Conservation (phyloP, 2,797 vertebrate species). For the Enteromius trimaculatus region DNA sequence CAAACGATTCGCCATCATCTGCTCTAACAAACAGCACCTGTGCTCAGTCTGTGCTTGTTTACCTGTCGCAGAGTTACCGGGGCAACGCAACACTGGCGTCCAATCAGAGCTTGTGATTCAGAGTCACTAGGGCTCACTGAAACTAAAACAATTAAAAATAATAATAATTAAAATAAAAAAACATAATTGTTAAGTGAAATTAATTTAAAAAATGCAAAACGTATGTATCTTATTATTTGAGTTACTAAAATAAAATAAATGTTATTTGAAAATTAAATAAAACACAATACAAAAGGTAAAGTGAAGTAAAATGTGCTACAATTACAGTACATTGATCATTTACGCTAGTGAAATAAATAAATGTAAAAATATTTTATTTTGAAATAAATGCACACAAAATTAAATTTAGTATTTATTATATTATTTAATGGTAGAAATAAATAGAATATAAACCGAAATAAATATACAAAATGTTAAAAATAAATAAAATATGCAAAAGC, state of each 20-base stretch:
- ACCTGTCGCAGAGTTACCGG: constrained; percentile 20
- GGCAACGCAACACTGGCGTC: neutral
- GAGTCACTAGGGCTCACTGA: neutral
- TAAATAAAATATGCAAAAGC: neutral
- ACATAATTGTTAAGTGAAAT: neutral
- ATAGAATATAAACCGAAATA: neutral
- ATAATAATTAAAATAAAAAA: neutral
- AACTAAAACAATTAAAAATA: neutral
- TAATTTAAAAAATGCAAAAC: neutral
- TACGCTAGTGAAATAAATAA: neutral
- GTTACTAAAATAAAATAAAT: too few relatives aligned
- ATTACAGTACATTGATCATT: too few relatives aligned
- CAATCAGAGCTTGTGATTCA: neutral
- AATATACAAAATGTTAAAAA: neutral
- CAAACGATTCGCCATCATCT: neutral
- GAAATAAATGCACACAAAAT: neutral
- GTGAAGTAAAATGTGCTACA: neutral
- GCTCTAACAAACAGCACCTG: constrained; percentile 42
- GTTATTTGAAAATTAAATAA: neutral
- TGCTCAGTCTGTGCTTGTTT: constrained; percentile 29
- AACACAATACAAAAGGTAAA: too few relatives aligned
- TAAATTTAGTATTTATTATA: neutral
- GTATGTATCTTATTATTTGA: too few relatives aligned
- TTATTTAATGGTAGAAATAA: neutral
- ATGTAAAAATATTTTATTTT: neutral